Percentiles rank a stretch among this genome's conserved stretches.
phyloP scores from a whole-genome alignment of 2,888 invertebrate species.

The Microctonus aethiopoides region DNA sequence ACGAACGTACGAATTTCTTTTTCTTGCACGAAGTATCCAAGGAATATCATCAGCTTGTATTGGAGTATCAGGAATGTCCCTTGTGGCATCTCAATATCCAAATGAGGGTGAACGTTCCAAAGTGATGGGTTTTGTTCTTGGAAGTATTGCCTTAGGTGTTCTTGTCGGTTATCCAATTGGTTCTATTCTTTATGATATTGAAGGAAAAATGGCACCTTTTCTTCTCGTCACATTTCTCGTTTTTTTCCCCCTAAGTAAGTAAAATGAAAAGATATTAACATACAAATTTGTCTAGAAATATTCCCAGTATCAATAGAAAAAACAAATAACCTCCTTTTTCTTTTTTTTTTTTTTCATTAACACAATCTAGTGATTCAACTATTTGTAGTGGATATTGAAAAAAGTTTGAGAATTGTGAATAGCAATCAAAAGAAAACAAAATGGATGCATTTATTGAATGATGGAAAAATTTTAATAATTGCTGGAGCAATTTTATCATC shows the following conservation, averaged over 20 bases:
- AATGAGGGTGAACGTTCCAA: constrained; percentile 72
- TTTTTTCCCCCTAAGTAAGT: constrained; percentile 63
- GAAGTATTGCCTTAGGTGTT: constrained; percentile 84
- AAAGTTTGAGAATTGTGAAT: constrained; percentile 43
- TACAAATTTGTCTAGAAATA: background rate
- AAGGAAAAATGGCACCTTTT: constrained; percentile 82
- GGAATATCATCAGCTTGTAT: constrained; percentile 85
- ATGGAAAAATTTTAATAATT: constrained; percentile 74
- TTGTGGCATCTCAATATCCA: constrained; percentile 73
- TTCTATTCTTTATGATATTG: constrained; percentile 79
- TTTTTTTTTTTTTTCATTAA: constrained; percentile 42
- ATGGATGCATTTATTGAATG: constrained; percentile 72
- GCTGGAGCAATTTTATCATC: constrained; percentile 80
- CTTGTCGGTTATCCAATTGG: constrained; percentile 86
- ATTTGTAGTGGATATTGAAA: constrained; percentile 58
- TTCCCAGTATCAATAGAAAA: background rate
- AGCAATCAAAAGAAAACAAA: constrained; percentile 54
- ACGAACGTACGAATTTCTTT: constrained; percentile 75
- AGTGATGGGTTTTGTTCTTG: constrained; percentile 84
- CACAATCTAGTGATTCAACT: constrained; percentile 58
- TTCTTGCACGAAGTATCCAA: constrained; percentile 81
- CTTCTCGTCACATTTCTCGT: constrained; percentile 75
- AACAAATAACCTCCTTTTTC: background rate
- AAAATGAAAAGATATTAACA: background rate
- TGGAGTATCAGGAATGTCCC: constrained; percentile 83